These are phyloP conservation scores for Cheilosia soror DNA, from an alignment of 2,888 invertebrate genomes.

Conservation along the genomic window DNA sequence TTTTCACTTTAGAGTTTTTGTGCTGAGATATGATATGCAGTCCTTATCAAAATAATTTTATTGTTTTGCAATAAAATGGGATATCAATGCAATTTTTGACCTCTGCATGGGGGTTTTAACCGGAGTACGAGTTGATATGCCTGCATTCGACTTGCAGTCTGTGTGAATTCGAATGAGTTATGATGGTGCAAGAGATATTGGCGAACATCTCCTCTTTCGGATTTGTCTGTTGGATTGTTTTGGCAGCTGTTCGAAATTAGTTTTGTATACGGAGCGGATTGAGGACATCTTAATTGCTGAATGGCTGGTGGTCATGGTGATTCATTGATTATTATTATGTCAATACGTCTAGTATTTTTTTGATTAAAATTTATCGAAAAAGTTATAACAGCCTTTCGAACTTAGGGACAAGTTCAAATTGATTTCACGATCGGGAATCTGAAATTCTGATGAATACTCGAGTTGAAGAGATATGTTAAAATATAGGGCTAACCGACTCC, in stretches of 20 bases:
- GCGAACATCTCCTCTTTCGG: neutral
- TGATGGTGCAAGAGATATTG: slow-evolving; percentile 13
- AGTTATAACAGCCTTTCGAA: no score
- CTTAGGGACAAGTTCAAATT: no score
- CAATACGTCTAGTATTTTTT: no score
- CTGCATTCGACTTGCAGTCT: slow-evolving; percentile 22
- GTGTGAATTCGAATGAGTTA: slow-evolving; percentile 44
- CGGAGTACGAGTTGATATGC: neutral
- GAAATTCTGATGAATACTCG: no score
- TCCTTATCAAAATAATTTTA: slow-evolving; percentile 64
- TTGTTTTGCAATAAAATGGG: slow-evolving; percentile 54
- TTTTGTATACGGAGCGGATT: slow-evolving; percentile 6
- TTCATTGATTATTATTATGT: no score
- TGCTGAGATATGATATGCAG: slow-evolving; percentile 44
- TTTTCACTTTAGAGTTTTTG: slow-evolving; percentile 53
- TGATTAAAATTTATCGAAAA: no score
- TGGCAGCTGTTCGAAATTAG: slow-evolving; percentile 52
- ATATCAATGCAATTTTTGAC: slow-evolving; percentile 59
- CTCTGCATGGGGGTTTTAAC: slow-evolving; percentile 32
- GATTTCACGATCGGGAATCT: no score
- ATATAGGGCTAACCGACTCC: no score
- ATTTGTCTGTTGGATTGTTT: slow-evolving; percentile 36
- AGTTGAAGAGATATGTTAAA: no score
- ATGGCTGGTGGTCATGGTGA: no score
- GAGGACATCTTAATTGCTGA: slow-evolving; percentile 41